These are phyloP conservation scores for Drosophila neutralis DNA, from an alignment of 2,888 invertebrate genomes.

Conservation along the genomic window DNA sequence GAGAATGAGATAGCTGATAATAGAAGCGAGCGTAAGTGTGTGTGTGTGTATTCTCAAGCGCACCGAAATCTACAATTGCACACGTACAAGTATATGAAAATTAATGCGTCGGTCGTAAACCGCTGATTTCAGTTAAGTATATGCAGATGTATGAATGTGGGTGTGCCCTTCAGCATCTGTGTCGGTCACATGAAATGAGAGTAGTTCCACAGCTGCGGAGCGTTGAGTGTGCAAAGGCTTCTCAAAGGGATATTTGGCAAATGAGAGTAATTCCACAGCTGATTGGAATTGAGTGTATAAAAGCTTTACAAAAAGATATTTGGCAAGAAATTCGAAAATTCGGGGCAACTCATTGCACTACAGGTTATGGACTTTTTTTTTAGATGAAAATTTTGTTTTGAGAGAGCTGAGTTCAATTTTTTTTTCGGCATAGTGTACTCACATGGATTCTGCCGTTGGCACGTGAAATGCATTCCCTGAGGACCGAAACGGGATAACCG, in stretches of 20 bases:
- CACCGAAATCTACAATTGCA: background rate
- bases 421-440: slow-evolving; percentile 28
- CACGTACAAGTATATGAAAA: background rate
- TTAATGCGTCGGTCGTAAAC: too few relatives aligned
- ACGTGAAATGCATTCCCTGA: slow-evolving; percentile 90
- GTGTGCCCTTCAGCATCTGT: background rate
- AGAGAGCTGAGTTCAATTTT: background rate
- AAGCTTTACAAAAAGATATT: background rate
- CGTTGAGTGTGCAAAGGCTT: background rate
- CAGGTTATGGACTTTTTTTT: background rate
- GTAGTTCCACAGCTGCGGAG: background rate
- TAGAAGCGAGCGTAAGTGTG: background rate
- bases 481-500: slow-evolving; percentile 91
- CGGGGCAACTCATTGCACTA: background rate
- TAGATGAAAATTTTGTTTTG: background rate
- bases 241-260: background rate
- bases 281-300: background rate
- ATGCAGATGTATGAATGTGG: background rate
- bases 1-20: background rate
- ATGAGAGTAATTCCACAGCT: background rate
- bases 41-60: background rate
- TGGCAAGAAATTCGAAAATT: too few relatives aligned
- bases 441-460: slow-evolving; percentile 85
- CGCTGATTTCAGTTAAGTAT: background rate
- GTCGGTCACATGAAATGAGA: background rate